phyloP scores from a whole-genome alignment of 1,140 invertebrate genomes.

The Cherax destructor region DNA sequence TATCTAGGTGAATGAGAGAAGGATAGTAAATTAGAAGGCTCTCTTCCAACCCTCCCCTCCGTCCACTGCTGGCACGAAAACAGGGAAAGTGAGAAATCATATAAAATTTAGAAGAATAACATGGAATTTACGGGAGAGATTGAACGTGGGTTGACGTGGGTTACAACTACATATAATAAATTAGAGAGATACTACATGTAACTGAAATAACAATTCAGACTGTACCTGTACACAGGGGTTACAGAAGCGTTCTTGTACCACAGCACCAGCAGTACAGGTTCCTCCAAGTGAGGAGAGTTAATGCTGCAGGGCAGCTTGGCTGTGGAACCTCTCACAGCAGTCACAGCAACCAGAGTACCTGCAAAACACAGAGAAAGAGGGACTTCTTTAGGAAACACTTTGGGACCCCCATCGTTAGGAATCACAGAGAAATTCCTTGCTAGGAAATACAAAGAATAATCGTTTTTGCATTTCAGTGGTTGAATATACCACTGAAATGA shows the following conservation, averaged over 20 bases:
- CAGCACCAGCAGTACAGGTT: constrained; percentile 64
- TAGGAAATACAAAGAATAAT: too few relatives aligned
- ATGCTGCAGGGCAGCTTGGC: constrained; percentile 64
- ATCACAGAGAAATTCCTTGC: not conserved
- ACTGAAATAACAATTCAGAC: not conserved
- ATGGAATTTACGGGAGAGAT: not conserved
- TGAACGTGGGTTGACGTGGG: not conserved
- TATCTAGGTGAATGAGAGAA: too few relatives aligned
- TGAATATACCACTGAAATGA: too few relatives aligned
- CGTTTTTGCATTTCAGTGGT: too few relatives aligned
- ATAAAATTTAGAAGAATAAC: not conserved
- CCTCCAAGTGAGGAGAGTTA: constrained; percentile 43
- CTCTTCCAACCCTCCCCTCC: too few relatives aligned
- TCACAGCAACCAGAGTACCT: constrained; percentile 70
- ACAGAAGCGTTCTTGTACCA: constrained; percentile 70
- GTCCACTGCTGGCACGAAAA: not conserved
- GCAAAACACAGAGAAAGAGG: not conserved
- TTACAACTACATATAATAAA: too few relatives aligned
- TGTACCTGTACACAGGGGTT: constrained; percentile 68
- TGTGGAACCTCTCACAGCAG: constrained; percentile 57
- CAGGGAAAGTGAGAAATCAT: not conserved
- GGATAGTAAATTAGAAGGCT: not conserved
- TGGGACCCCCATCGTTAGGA: not conserved
- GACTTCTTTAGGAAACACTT: not conserved
- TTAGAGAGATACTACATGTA: too few relatives aligned